Conservation (phyloP, 2,888 invertebrate species). For the Nycteola revayana region DNA sequence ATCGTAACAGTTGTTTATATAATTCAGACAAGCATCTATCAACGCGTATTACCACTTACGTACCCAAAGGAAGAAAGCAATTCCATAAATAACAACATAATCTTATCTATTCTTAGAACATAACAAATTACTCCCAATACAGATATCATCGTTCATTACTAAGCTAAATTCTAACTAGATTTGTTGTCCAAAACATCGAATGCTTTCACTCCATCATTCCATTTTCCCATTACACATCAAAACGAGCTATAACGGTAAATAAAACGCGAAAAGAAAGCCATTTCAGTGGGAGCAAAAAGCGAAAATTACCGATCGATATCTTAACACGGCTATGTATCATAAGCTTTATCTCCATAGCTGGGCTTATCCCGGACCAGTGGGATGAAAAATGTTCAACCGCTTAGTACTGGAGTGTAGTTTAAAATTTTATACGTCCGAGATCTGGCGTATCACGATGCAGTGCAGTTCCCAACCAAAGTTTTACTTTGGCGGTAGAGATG, state of each 20-base stretch:
- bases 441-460: slow-evolving; percentile 40
- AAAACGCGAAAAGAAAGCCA: slow-evolving; percentile 20
- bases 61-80: too few species aligned
- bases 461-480: slow-evolving; percentile 41
- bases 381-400: slow-evolving; percentile 40
- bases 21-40: too few species aligned
- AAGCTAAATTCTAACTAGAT: too few species aligned
- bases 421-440: slow-evolving; percentile 41
- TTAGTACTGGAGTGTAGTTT: slow-evolving; percentile 35
- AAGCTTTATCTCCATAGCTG: slow-evolving; percentile 29
- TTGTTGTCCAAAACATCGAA: too few species aligned
- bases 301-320: slow-evolving; percentile 34
- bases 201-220: too few species aligned
- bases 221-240: neutral
- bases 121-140: too few species aligned
- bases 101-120: too few species aligned
- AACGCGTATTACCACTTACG: too few species aligned
- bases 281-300: slow-evolving; percentile 27
- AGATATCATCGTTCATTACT: too few species aligned
- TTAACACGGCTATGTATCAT: slow-evolving; percentile 33
- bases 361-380: slow-evolving; percentile 34
- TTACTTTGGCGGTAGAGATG: slow-evolving; percentile 33
- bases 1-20: too few species aligned
- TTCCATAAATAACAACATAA: too few species aligned
- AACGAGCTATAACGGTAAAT: slow-evolving; percentile 7